Conservation (phyloP, 2,797 vertebrate genomes). For the Pogoniulus pusillus region DNA sequence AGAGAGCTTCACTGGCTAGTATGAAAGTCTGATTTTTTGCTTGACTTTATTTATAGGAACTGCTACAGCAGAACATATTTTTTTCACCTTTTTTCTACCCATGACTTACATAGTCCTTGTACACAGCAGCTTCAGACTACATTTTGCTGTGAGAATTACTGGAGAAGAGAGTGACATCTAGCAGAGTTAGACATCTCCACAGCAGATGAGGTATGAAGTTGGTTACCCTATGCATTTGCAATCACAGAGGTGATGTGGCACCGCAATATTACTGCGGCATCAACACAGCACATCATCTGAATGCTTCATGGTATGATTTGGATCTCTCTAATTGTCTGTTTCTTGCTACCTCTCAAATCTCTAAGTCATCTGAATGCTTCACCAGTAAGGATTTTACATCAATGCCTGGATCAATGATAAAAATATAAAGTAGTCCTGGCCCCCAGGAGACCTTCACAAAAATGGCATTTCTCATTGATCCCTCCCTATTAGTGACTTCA, state of each 20-base stretch:
- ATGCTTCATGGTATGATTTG: fast-evolving
- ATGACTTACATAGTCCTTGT: neutral
- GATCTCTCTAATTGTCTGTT: neutral
- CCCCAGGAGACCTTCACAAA: neutral
- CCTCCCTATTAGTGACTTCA: constrained; percentile 22
- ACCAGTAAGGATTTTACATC: neutral
- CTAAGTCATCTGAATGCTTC: neutral
- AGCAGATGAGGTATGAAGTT: neutral
- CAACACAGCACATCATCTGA: neutral
- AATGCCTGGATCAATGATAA: neutral
- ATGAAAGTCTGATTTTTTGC: neutral
- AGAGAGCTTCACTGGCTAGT: neutral
- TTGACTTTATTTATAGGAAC: neutral
- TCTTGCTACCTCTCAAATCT: neutral
- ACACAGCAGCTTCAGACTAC: fast-evolving
- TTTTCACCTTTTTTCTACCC: neutral
- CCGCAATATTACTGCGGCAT: fast-evolving
- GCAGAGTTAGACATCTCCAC: neutral
- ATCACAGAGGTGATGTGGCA: neutral
- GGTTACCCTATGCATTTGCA: neutral
- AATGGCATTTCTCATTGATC: constrained; percentile 18
- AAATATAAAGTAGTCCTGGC: neutral
- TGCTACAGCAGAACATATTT: neutral
- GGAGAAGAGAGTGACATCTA: neutral
- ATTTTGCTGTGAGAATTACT: neutral